These are phyloP conservation scores for Coremacera marginata DNA, from an alignment of 2,888 invertebrate species.

Conservation along the genomic window DNA sequence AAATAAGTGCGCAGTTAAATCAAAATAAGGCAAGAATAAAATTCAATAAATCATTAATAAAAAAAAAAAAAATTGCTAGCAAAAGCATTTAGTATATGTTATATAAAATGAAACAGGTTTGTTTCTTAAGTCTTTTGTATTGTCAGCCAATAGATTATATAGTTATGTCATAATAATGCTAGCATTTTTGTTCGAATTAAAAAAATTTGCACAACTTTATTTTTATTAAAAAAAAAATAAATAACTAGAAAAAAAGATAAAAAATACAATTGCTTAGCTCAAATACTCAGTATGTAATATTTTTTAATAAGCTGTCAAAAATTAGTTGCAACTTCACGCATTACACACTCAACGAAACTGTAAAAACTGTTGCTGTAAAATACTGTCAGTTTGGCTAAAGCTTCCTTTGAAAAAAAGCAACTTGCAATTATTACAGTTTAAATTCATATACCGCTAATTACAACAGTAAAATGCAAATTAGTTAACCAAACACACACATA, in stretches of 20 bases:
- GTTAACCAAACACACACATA: not conserved
- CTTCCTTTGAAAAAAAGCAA: too few relatives aligned
- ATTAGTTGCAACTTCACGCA: too few relatives aligned
- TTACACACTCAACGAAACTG: too few relatives aligned
- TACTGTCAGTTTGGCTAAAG: too few relatives aligned
- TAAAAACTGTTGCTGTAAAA: too few relatives aligned
- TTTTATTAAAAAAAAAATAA: not conserved
- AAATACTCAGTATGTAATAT: not conserved
- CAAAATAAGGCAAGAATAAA: not conserved
- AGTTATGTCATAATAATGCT: not conserved
- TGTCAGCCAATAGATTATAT: not conserved
- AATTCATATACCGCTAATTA: not conserved
- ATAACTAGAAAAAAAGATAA: not conserved
- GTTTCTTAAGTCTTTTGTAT: not conserved
- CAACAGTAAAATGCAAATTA: constrained; percentile 1
- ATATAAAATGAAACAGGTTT: not conserved
- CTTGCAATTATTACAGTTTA: not conserved
- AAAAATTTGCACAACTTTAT: not conserved
- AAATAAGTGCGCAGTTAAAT: too few relatives aligned
- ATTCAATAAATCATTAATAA: not conserved
- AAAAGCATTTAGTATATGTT: not conserved
- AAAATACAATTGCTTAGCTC: not conserved
- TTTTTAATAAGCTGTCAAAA: too few relatives aligned
- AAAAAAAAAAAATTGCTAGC: not conserved
- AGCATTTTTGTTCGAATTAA: not conserved